Evolutionary conservation across 2,888 invertebrate genomes (phyloP), one percentile per base, ranked within the genome.

Genomic region (Caenorhabditis sulstoni): DNA sequence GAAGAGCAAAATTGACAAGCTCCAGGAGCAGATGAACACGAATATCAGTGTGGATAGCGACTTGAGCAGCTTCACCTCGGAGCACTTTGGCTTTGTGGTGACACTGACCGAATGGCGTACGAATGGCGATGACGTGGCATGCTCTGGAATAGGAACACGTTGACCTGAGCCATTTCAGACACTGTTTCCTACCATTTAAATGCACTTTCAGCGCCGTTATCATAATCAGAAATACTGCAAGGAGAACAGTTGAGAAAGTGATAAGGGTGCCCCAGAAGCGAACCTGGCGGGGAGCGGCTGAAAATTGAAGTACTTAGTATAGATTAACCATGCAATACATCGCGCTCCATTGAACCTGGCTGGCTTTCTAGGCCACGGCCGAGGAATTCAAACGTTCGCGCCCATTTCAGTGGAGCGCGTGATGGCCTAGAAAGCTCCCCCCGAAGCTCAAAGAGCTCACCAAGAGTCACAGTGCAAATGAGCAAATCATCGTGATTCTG

Each of bases 211-310:
- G 53, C n/a, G 71, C 78, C 14, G 78, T 71, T 0, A 65, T 18
- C 1, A 64, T 22, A 16, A 78, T 71, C 16, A 71, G 18, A 11
- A 61, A 22, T 8, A 71, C 78, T 11, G 78, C 78, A 23, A 71
- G 18, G 14, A 66, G 18, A 16, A 78, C 67, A 11, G 71, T 78
- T 0, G 52, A 62, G 18, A 78, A 71, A 5, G 71, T 78, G 39
- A 78, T 71, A 3, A 78, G 55, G 1, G 78, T 78, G 9, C 78
- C 78, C 78, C 78, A 78, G 49, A 71, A 78, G 16, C 78, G 37
- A 16, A 78, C 66, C 20, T 64, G 50, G 11, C 62, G 53, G 12
- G 78, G 78, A 14, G 78, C 78, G 12, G 78, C 78, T 78, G 57
- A 23, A 78, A 66, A 37, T 12, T n/a, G n/a, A n/a, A n/a, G n/a